Conservation (phyloP, 2,888 invertebrate species). For the Drosophila formosana region DNA sequence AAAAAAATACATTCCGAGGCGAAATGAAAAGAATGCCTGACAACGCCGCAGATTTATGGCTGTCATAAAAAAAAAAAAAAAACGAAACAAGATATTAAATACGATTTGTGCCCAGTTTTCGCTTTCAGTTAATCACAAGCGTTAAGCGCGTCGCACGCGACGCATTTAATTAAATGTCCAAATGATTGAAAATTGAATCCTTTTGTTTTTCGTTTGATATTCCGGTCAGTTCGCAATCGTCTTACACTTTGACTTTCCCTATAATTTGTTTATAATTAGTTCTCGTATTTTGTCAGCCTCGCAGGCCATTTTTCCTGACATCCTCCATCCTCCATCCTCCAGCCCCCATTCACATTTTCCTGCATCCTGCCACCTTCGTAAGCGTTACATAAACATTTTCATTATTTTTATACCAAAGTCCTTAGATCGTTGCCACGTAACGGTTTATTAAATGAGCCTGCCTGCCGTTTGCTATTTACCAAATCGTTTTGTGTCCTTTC, state of each 20-base stretch:
- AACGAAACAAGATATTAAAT: neutral
- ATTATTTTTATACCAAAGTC: slow-evolving; percentile 44
- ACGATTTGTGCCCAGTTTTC: neutral
- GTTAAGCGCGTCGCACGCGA: slow-evolving; percentile 13
- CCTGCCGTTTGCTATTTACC: slow-evolving; percentile 37
- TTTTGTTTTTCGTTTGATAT: slow-evolving; percentile 7
- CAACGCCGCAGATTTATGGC: slow-evolving; percentile 50
- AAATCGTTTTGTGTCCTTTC: slow-evolving; percentile 50
- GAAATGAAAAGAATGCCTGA: slow-evolving; percentile 27
- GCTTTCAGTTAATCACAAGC: slow-evolving; percentile 15
- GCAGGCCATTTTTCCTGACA: neutral
- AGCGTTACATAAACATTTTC: slow-evolving; percentile 55
- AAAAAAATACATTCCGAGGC: neutral
- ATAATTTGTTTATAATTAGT: slow-evolving; percentile 54
- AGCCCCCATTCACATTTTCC: neutral
- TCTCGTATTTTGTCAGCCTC: slow-evolving; percentile 25
- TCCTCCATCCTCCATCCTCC: neutral
- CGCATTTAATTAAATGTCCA: slow-evolving; percentile 36
- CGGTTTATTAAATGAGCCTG: slow-evolving; percentile 52
- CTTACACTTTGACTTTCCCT: slow-evolving; percentile 20
- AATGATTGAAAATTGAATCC: slow-evolving; percentile 25
- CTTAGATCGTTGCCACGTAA: slow-evolving; percentile 59
- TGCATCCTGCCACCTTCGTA: slow-evolving; percentile 8
- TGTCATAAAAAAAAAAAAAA: slow-evolving; percentile 27
- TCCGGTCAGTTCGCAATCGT: slow-evolving; percentile 21